phyloP scores from a whole-genome alignment of 2,888 invertebrate species.

The Cheilosia vulpina region DNA sequence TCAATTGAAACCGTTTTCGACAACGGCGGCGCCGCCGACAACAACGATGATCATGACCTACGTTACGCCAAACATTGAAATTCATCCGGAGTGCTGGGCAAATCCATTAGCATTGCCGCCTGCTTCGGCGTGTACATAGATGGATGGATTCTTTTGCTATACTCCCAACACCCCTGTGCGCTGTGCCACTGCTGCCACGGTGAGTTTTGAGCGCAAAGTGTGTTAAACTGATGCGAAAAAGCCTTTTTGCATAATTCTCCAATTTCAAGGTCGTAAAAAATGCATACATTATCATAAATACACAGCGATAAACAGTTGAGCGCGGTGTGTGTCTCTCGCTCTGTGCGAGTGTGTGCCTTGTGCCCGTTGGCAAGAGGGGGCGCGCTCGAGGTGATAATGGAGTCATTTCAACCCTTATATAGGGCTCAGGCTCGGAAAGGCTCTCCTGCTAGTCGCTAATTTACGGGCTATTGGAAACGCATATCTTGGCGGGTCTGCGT shows the following conservation, averaged over 20 bases:
- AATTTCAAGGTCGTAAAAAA: slow-evolving; percentile 75
- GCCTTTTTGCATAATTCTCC: slow-evolving; percentile 75
- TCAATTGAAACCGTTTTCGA: slow-evolving; percentile 58
- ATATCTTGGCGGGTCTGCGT: slow-evolving; percentile 20
- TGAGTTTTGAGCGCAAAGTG: slow-evolving; percentile 66
- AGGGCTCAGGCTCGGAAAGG: slow-evolving; percentile 29
- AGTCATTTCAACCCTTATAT: slow-evolving; percentile 73
- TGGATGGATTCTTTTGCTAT: slow-evolving; percentile 57
- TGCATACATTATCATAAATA: slow-evolving; percentile 75
- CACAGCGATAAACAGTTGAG: slow-evolving; percentile 55
- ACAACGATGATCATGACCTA: slow-evolving; percentile 69
- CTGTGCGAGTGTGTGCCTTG: slow-evolving; percentile 17
- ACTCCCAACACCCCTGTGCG: slow-evolving; percentile 14
- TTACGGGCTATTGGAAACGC: slow-evolving; percentile 64
- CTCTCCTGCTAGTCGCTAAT: slow-evolving; percentile 49
- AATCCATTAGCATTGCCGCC: slow-evolving; percentile 67
- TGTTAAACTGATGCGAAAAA: slow-evolving; percentile 74
- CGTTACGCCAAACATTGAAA: slow-evolving; percentile 66
- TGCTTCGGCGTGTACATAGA: slow-evolving; percentile 45
- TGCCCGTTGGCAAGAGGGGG: neutral
- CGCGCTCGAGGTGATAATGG: slow-evolving; percentile 60
- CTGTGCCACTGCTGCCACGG: slow-evolving; percentile 17
- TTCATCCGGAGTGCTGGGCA: slow-evolving; percentile 69
- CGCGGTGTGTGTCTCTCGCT: neutral
- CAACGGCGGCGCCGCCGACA: slow-evolving; percentile 8